A percentile compares a stretch with the other conserved stretches of the same genome.
These are phyloP conservation scores for Eupithecia vulgata DNA, from an alignment of 2,888 invertebrate genomes.

Conservation along the genomic window DNA sequence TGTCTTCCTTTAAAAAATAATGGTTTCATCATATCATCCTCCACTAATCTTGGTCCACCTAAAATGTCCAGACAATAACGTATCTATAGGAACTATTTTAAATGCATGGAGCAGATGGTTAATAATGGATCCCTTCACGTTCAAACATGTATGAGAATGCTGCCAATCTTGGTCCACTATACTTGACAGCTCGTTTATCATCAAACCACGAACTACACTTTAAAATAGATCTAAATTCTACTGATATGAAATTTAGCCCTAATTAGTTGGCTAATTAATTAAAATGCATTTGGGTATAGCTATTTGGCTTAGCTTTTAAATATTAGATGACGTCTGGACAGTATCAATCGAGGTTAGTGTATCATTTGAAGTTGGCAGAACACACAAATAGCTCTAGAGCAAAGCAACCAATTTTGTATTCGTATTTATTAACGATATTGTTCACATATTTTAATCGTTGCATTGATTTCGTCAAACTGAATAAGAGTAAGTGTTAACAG, in stretches of 20 bases:
- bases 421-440: too few relatives aligned
- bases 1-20: background rate
- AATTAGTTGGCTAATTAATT: slow-evolving; percentile 16
- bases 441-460: background rate
- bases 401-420: background rate
- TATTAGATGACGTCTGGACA: slow-evolving; percentile 34
- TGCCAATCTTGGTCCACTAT: slow-evolving; percentile 4
- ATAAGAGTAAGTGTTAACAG: background rate
- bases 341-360: slow-evolving; percentile 40
- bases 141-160: background rate
- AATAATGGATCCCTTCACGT: background rate
- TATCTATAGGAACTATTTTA: background rate
- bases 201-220: background rate
- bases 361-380: slow-evolving; percentile 31
- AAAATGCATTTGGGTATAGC: slow-evolving; percentile 10
- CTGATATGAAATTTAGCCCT: background rate
- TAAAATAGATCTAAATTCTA: background rate
- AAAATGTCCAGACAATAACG: background rate
- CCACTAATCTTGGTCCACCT: background rate
- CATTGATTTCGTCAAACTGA: background rate
- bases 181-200: slow-evolving; percentile 6
- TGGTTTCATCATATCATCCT: background rate
- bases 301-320: slow-evolving; percentile 21
- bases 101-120: background rate
- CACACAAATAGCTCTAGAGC: slow-evolving; percentile 20